These are phyloP conservation scores for Erannis defoliaria DNA, from an alignment of 2,888 invertebrate genomes.

Conservation along the genomic window DNA sequence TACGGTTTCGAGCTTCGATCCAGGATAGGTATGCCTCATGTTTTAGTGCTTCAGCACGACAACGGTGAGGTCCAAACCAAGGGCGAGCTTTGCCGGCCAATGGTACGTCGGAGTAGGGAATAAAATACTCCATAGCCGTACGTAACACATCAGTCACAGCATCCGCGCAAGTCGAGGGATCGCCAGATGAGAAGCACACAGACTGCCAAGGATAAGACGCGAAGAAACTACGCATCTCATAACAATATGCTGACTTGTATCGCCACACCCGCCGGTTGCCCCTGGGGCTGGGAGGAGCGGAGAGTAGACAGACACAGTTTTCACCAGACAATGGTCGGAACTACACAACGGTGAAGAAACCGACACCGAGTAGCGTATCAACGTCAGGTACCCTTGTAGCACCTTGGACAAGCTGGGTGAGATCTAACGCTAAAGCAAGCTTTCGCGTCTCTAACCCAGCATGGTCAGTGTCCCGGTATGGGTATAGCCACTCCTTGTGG, in stretches of 20 bases:
- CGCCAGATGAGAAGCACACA: neutral
- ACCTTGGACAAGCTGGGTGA: slow-evolving; percentile 23
- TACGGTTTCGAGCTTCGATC: neutral
- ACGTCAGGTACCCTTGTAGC: slow-evolving; percentile 11
- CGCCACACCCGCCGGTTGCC: neutral
- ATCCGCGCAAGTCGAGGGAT: neutral
- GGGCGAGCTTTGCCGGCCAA: neutral
- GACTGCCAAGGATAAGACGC: neutral
- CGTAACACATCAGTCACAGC: neutral
- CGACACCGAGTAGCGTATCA: neutral
- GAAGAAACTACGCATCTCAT: neutral
- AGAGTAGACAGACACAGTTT: neutral
- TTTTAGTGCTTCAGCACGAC: neutral
- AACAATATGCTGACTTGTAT: neutral
- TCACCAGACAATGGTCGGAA: neutral
- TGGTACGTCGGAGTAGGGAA: neutral
- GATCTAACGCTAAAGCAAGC: slow-evolving; percentile 26
- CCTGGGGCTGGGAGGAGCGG: no score
- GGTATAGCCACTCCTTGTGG: slow-evolving; percentile 21
- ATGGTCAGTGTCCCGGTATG: slow-evolving; percentile 13
- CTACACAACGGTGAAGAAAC: neutral
- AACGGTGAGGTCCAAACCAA: neutral
- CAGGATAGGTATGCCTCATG: neutral
- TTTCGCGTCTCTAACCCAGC: slow-evolving; percentile 29
- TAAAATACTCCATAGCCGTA: neutral